Conservation (phyloP, 2,113 vertebrate genomes). For the Oxyruncus cristatus region DNA sequence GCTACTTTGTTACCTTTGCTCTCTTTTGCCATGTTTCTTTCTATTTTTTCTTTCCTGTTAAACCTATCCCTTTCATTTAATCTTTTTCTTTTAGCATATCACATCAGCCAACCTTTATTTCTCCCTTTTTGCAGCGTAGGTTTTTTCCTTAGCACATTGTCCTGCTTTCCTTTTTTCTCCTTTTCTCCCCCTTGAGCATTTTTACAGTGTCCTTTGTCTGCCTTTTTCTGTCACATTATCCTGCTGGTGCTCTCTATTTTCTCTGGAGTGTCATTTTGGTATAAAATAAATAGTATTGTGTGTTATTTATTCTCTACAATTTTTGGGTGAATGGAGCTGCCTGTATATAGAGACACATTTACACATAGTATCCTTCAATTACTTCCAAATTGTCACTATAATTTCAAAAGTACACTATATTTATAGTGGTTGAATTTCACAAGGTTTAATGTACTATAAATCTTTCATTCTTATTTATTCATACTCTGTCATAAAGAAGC, state of each 20-base stretch:
- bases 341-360: neutral
- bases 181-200: neutral
- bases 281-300: constrained; percentile 26
- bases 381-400: constrained; percentile 27
- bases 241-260: constrained; percentile 4
- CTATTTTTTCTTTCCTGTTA: neutral
- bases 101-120: neutral
- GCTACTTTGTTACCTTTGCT: neutral
- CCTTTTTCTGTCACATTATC: constrained; percentile 52
- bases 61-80: neutral
- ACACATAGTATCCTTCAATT: neutral
- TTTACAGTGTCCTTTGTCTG: constrained; percentile 30
- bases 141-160: neutral
- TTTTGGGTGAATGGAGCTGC: neutral
- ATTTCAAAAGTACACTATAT: constrained; percentile 34
- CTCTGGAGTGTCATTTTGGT: constrained; percentile 32
- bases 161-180: neutral
- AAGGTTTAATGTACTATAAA: neutral
- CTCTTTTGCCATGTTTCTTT: neutral
- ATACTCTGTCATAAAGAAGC: neutral
- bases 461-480: constrained; percentile 37
- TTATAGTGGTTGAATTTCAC: constrained; percentile 18
- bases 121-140: neutral
- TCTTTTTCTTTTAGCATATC: neutral
- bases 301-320: constrained; percentile 27